Base-by-base conservation (phyloP, 2,113 vertebrate species). In the Scomber scombrus region DNA sequence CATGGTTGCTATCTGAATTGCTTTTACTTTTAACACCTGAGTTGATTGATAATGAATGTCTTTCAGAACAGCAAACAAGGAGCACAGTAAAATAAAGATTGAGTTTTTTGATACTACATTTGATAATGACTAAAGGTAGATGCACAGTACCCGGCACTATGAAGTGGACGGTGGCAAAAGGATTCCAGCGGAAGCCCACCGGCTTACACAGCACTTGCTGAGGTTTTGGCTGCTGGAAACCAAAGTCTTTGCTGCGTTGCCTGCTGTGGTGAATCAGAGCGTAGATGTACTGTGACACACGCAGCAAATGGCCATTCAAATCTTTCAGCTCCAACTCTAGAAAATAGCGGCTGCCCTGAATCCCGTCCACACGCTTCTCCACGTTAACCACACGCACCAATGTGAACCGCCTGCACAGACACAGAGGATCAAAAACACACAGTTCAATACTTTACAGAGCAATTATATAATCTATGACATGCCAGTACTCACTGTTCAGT, bases 311-410 rank as follows among this genome's bases (percentile, higher is more conserved):
- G 50, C 70, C 88, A 0, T 87, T 87, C 10, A 11, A 81, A 16
- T 97, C 95, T 69, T 93, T 92, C 55, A 99, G 81, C 85, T 97
- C 96, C 58, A 99, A 94, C 84, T 99, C 98, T 90, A 99, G 89
- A 11, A 99, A 95, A 85, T 98, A 98, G 23, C 97, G 96, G 58
- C 93, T 96, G 18, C 97, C 98, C 0, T 89, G 91, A 0, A 92
- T 5, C 3, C 81, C 88, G 76, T 99, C 97, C 66, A 95, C 88
- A 0, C 94, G 96, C 74, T 96, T 98, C 89, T 97, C 97, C 78
- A 99, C 92, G 0, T 97, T 99, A 65, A 97, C 70, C 0, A 99
- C 88, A 8, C 89, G 95, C 77, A 88, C 93, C 56, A 99, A 91
- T 23, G 94, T 95, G 87, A 97, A 99, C 26, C 18, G 89, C 71